These are phyloP conservation scores for Triplophysa dalaica DNA, from an alignment of 2,113 vertebrate genomes.

Conservation along the genomic window DNA sequence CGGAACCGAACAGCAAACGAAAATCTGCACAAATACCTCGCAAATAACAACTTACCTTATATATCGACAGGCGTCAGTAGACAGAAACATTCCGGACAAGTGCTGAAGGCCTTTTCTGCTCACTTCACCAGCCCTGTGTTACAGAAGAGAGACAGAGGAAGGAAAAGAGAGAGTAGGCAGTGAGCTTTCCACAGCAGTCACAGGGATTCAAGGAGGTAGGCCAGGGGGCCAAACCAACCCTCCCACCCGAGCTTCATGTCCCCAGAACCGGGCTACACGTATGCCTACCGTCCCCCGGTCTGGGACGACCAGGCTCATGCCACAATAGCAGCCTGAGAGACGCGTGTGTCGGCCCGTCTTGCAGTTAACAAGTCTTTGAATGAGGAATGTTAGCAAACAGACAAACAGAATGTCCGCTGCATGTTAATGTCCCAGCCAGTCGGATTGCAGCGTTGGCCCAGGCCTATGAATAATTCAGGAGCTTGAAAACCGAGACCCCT, in stretches of 20 bases:
- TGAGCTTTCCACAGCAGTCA: conserved; percentile 69
- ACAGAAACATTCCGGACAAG: conserved; percentile 46
- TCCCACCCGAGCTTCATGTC: conserved; percentile 53
- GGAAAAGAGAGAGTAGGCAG: conserved; percentile 68
- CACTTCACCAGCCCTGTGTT: conserved; percentile 63
- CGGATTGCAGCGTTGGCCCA: conserved; percentile 77
- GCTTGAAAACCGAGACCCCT: conserved; percentile 68
- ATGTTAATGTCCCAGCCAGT: conserved; percentile 85
- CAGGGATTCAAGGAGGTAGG: conserved; percentile 67
- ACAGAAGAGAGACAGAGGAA: conserved; percentile 67
- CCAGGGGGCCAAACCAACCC: conserved; percentile 55
- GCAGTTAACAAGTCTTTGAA: conserved; percentile 93
- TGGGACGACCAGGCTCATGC: conserved; percentile 74
- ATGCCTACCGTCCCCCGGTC: conserved; percentile 63
- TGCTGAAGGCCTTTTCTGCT: conserved; percentile 59
- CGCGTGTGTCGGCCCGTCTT: conserved; percentile 86
- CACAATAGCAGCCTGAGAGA: conserved; percentile 83
- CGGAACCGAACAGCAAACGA: conserved; percentile 6
- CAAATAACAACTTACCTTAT: conserved; percentile 43
- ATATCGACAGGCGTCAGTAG: conserved; percentile 27
- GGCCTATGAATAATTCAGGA: conserved; percentile 90
- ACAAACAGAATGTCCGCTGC: conserved; percentile 86
- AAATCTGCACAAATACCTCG: background rate
- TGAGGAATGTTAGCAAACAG: conserved; percentile 95
- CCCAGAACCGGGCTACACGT: conserved; percentile 58